phyloP scores from a whole-genome alignment of 2,797 vertebrate genomes.

The Pangasius mekongensis region DNA sequence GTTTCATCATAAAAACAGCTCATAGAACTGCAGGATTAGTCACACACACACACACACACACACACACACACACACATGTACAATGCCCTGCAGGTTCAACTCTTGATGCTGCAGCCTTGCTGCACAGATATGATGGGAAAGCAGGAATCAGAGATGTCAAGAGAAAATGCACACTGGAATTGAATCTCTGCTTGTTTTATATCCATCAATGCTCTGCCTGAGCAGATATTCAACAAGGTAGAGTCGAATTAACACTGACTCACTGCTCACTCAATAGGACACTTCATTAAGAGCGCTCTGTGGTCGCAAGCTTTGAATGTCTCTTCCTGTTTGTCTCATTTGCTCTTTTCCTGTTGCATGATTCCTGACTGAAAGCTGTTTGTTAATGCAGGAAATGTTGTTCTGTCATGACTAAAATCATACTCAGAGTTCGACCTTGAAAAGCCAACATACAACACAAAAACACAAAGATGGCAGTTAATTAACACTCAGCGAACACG shows the following conservation, averaged over 20 bases:
- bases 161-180: background rate
- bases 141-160: background rate
- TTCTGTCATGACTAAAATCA: background rate
- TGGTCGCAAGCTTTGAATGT: background rate
- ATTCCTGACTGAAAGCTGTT: conserved; percentile 15
- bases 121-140: background rate
- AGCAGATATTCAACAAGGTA: background rate
- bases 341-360: background rate
- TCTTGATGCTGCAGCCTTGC: background rate
- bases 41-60: conserved; percentile 6
- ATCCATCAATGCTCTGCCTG: background rate
- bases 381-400: background rate
- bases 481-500: background rate
- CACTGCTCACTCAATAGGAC: conserved; percentile 26
- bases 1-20: conserved; percentile 3
- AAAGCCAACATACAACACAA: background rate
- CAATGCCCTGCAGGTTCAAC: background rate
- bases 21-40: background rate
- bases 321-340: background rate
- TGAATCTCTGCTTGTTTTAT: background rate
- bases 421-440: background rate
- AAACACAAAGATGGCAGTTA: background rate
- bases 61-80: conserved; percentile 19
- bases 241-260: conserved; percentile 24
- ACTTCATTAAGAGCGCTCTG: background rate